Evolutionary conservation across 2,797 vertebrate species (phyloP).

Genomic region (Fundulus diaphanus): DNA sequence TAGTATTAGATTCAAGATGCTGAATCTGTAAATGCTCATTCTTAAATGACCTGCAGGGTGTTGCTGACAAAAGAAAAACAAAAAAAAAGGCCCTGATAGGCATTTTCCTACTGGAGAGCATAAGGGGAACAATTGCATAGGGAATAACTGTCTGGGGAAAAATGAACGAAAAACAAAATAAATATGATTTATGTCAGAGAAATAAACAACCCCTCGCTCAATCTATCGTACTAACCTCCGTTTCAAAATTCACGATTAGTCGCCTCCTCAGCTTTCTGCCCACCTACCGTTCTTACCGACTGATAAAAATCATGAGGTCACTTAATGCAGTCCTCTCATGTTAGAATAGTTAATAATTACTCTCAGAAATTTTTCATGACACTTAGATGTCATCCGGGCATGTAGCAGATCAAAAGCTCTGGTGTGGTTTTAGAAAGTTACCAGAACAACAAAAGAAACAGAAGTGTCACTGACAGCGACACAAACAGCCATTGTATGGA

Average conservation of each 20-base stretch:
- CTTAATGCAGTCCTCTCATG: background rate
- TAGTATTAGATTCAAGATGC: too few species aligned
- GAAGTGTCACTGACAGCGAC: background rate
- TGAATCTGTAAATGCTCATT: too few species aligned
- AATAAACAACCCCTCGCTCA: background rate
- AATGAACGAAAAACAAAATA: background rate
- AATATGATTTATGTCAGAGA: background rate
- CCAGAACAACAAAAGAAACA: background rate
- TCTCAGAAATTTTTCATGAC: background rate
- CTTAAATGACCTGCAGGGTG: too few species aligned
- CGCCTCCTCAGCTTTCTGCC: background rate
- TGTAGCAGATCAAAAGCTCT: background rate
- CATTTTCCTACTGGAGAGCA: background rate
- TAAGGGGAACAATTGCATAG: background rate
- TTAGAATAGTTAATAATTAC: background rate
- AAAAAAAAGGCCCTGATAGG: too few species aligned
- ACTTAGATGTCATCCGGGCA: background rate
- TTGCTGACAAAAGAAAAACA: too few species aligned
- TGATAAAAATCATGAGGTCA: background rate
- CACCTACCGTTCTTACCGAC: background rate
- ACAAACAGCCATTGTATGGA: background rate
- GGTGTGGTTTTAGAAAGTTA: background rate
- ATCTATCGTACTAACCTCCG: background rate
- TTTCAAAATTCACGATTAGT: background rate
- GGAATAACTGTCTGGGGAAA: too few species aligned